These are phyloP conservation scores for Coccyzus lansbergi DNA, from an alignment of 2,797 vertebrate species.

Conservation along the genomic window DNA sequence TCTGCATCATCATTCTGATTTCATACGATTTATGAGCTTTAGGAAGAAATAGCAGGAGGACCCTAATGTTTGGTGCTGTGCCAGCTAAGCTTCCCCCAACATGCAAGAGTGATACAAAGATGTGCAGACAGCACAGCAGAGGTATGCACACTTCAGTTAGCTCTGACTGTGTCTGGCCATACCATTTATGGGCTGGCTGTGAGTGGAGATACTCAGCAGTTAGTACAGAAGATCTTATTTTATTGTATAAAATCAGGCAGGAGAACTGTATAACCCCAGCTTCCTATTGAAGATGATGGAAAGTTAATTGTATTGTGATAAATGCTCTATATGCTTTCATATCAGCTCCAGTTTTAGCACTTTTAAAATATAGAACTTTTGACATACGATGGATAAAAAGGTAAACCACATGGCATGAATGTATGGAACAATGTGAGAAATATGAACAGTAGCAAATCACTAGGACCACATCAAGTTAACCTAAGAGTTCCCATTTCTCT, in stretches of 20 bases:
- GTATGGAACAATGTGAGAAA: neutral
- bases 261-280: neutral
- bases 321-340: neutral
- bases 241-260: neutral
- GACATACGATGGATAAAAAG: neutral
- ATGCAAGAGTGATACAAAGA: neutral
- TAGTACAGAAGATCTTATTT: neutral
- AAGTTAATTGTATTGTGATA: neutral
- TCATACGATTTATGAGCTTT: too few species aligned
- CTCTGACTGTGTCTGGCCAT: neutral
- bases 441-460: neutral
- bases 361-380: neutral
- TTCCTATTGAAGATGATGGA: neutral
- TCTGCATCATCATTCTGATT: neutral
- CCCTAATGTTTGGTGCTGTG: neutral
- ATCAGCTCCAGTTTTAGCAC: neutral
- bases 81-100: neutral
- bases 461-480: neutral
- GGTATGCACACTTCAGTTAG: neutral
- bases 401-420: neutral
- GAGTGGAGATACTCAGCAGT: neutral
- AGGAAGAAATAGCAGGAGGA: neutral
- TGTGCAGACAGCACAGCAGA: neutral
- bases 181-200: neutral
- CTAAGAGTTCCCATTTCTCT: neutral